Base-by-base conservation (phyloP, 2,888 invertebrate species). In the Plutella xylostella region DNA sequence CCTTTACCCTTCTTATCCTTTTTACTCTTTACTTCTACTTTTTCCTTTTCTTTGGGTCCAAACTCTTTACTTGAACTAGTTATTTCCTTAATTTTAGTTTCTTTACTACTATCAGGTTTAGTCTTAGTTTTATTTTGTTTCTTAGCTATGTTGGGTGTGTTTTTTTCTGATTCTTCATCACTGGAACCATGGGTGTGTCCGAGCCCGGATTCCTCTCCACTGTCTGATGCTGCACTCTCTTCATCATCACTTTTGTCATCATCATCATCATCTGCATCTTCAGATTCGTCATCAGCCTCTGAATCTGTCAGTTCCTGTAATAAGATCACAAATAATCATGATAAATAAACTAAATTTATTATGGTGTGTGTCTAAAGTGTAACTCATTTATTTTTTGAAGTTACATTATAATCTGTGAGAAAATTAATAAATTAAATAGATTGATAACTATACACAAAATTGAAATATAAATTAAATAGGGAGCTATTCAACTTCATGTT, bases 191-290 rank as follows among this genome's bases (percentile, higher is more conserved):
- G 61, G 25, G 61, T 58, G 7, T 58, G 63, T 6, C 63, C 64
- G 0, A 65, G 56, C 3, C 66, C 73, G 1, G 74, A 75, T 50
- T 78, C 79, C 2, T 72, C 69, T 1, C 85, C 86, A 49, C 85
- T 82, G 44, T 85, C 86, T 25, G 37, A 57, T 68, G 4, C 68
- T 69, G 28, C 72, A 71, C 38, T 66, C 68, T 48, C 62, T 62
- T 64, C 65, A 39, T 70, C 67, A 56, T 68, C 61, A 40, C 64
- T 74, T 18, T 57, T 57, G 2, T 58, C 63, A 30, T 61, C 57
- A 11, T 56, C 68, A 53, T 67, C 66, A 37, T 68, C 72, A 39
- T 61, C 58, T 18, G 57, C 60, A 43, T 58, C 60, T 30, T 55
- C 65, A 35, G 61, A 63, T 20, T 63, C 69, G 52, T 65, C 63